Base-by-base conservation (phyloP, 1,140 invertebrate genomes). In the Bombus waltoni region DNA sequence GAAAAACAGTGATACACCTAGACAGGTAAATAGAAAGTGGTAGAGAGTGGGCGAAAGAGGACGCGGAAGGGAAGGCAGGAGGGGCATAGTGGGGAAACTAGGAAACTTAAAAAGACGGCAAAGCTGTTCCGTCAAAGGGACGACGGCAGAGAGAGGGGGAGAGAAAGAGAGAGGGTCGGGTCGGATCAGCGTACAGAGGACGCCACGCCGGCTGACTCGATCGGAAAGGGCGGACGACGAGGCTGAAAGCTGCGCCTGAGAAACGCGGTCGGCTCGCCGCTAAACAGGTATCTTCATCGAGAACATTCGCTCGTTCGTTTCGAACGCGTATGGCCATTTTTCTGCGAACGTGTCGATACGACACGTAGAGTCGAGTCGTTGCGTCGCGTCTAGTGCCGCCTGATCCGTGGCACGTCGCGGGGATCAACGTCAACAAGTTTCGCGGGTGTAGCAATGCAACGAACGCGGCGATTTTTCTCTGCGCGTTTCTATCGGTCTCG, bases 51-150 rank as follows among this genome's bases (percentile, higher is more conserved):
- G 57, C 28, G 57, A 59, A n/a, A 81, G 65, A 40, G 28, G 28
- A n/a, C 25, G 40, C 10, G 4, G 47, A 18, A 22, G 80, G 38
- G 22, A 22, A 18, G 25, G 38, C 6, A 25, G 8, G 3, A 66
- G n/a, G 28, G 35, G 38, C 15, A 57, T 35, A 9, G 47, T 62
- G 28, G 80, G 47, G 40, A 82, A 82, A 74, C 57, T 72, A 74
- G 68, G 80, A 82, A 81, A 72, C 79, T 81, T 81, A 71, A 72
- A 81, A 53, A 57, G 66, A 72, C n/a, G 47, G 59, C 13, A 38
- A 59, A 87, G 75, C 86, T 44, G 44, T 88, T 88, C 76, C 85
- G 73, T 72, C 85, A 88, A 83, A 88, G 81, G 38, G 42, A 71
- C 47, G 42, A 71, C 47, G 47, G 40, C n/a, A 42, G 32, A 74